Percentiles rank a stretch among this genome's conserved stretches.
These are phyloP conservation scores for Cavia aperea DNA, from an alignment of 2,113 vertebrate species.

Conservation along the genomic window DNA sequence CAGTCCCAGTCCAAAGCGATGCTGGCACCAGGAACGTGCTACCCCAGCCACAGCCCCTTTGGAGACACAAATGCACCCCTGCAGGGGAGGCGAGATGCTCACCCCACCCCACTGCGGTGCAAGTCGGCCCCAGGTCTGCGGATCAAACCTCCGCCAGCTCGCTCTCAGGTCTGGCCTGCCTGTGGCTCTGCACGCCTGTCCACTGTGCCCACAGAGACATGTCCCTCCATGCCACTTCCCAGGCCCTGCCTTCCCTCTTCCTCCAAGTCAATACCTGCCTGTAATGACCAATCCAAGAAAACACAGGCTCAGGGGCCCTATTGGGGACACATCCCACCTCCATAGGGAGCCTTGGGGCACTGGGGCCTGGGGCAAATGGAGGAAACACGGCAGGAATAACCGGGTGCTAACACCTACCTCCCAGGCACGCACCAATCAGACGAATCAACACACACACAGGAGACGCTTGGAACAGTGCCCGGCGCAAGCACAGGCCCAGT, in stretches of 20 bases:
- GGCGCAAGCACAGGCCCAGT: neutral
- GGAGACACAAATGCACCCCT: neutral
- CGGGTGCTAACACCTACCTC: neutral
- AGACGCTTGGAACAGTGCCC: neutral
- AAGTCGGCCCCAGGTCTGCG: neutral
- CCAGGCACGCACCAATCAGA: neutral
- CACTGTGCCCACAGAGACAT: neutral
- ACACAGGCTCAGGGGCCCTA: neutral
- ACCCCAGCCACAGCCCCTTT: neutral
- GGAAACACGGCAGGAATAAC: neutral
- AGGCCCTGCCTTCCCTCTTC: neutral
- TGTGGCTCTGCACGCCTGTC: neutral
- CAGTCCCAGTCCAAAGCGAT: neutral
- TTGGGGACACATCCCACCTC: neutral
- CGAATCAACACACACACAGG: rapidly evolving
- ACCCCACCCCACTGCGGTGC: neutral
- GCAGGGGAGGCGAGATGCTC: neutral
- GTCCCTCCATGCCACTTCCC: neutral
- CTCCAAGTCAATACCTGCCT: neutral
- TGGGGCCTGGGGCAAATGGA: neutral
- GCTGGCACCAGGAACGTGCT: neutral
- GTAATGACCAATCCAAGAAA: neutral
- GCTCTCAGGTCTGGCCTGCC: neutral
- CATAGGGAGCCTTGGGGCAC: neutral
- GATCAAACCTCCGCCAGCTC: neutral